These are phyloP conservation scores for Tanypteryx hageni DNA, from an alignment of 2,888 invertebrate genomes.

Conservation along the genomic window DNA sequence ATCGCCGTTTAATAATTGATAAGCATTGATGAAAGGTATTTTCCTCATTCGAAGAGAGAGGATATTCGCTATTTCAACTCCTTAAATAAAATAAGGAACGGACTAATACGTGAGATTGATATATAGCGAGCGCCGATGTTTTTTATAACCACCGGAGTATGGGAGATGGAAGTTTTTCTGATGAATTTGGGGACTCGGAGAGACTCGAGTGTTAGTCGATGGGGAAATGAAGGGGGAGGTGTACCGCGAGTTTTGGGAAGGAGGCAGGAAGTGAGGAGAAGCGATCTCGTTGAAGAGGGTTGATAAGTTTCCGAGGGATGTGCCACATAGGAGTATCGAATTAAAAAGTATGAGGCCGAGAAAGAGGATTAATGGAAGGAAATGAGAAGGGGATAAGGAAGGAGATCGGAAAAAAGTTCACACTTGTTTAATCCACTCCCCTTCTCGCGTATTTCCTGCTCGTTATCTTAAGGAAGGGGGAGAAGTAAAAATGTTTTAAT, in stretches of 20 bases:
- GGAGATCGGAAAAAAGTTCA: not conserved
- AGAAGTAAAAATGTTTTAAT: not conserved
- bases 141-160: not conserved
- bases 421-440: not conserved
- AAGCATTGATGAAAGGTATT: not conserved
- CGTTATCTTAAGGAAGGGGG: not conserved
- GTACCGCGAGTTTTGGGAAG: not conserved
- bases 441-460: not conserved
- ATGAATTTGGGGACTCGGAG: slow-evolving; percentile 27
- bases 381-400: slow-evolving; percentile 7
- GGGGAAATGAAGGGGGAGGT: not conserved
- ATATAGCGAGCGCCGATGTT: not conserved
- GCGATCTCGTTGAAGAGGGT: not conserved
- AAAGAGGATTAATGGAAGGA: slow-evolving; percentile 38
- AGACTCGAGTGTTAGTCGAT: not conserved
- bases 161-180: slow-evolving; percentile 13
- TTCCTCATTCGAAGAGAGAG: not conserved
- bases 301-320: not conserved
- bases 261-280: not conserved
- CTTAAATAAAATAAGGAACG: not conserved
- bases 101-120: not conserved
- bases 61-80: not conserved
- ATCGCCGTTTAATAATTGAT: not conserved
- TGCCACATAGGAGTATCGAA: slow-evolving; percentile 18
- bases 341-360: slow-evolving; percentile 30